These are phyloP conservation scores for Panulirus ornatus DNA, from an alignment of 1,140 invertebrate genomes.

Conservation along the genomic window DNA sequence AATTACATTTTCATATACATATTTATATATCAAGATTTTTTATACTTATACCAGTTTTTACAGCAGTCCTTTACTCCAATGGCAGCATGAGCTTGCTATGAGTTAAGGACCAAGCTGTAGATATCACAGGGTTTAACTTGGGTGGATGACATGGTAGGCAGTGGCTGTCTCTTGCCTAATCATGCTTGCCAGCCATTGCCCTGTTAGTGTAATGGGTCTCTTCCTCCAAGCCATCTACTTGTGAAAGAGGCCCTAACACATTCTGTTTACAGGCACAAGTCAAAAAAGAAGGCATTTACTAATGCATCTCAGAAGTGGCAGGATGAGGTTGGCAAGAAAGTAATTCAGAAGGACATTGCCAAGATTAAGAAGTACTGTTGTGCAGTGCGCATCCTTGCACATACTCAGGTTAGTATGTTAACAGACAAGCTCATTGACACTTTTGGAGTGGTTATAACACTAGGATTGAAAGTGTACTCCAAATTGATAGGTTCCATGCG, in stretches of 20 bases:
- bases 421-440: too few relatives aligned
- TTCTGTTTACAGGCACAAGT: constrained; percentile 91
- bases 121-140: neutral
- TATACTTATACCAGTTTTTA: too few relatives aligned
- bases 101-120: constrained; percentile 38
- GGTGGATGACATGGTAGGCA: neutral
- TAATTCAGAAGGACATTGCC: constrained; percentile 96
- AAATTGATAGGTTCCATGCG: too few relatives aligned
- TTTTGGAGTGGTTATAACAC: too few relatives aligned
- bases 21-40: too few relatives aligned
- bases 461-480: too few relatives aligned
- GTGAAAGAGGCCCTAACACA: constrained; percentile 73
- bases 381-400: constrained; percentile 96
- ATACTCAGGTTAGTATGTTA: constrained; percentile 95
- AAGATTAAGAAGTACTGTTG: constrained; percentile 99
- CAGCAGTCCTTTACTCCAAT: constrained; percentile 56
- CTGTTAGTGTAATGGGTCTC: constrained; percentile 65
- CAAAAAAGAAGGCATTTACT: constrained; percentile 99
- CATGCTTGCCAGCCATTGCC: constrained; percentile 44
- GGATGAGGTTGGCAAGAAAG: constrained; percentile 96
- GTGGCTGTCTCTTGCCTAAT: neutral
- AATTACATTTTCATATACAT: too few relatives aligned
- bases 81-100: constrained; percentile 43
- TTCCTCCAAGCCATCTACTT: constrained; percentile 73
- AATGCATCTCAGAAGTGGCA: constrained; percentile 99